Base-by-base conservation (phyloP, 23 tunicate genomes). In the Trididemnum clinides region DNA sequence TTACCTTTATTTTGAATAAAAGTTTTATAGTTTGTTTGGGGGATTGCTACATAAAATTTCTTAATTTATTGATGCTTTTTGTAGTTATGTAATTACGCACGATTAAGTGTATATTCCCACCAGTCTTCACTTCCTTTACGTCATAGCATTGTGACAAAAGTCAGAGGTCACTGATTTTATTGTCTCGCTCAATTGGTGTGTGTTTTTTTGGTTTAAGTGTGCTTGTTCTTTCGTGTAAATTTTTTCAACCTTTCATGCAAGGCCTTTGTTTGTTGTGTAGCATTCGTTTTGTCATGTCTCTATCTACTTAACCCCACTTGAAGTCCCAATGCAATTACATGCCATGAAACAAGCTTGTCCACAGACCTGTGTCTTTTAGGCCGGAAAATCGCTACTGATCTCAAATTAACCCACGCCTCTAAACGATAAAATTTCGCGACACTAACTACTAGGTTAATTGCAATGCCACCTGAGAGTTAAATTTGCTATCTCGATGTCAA, bases 101-200 rank as follows among this genome's bases (percentile, higher is more conserved):
- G 25, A 3, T n/a, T n/a, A 59, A 59, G 31, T 10, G n/a, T 66
- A 29, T 66, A 66, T 66, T 66, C 75, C 37, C 75, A 66, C 75
- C 30, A 66, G 19, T 66, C 37, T 66, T 66, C 37, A 29, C 37
- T 66, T 66, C 75, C 75, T 66, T 4, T 6, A 66, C 75, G 75
- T 66, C 36, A 31, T 31, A 4, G 19, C 12, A 66, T 29, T 29
- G 37, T 66, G 75, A 31, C 75, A 66, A 66, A 66, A 10, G 75
- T 66, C 75, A 66, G 31, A n/a, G 75, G 75, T 66, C n/a, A 32
- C 37, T 31, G 19, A 28, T 6, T 6, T 66, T 10, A 23, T 66
- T 28, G 37, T 66, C 15, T 44, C 54, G 54, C 15, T 15, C 12
- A 7, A 7, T 44, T 44, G 15, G 12, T 7, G 10, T 7, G 54